Conservation (phyloP, 1,140 invertebrate species). For the Eriosoma lanigerum region DNA sequence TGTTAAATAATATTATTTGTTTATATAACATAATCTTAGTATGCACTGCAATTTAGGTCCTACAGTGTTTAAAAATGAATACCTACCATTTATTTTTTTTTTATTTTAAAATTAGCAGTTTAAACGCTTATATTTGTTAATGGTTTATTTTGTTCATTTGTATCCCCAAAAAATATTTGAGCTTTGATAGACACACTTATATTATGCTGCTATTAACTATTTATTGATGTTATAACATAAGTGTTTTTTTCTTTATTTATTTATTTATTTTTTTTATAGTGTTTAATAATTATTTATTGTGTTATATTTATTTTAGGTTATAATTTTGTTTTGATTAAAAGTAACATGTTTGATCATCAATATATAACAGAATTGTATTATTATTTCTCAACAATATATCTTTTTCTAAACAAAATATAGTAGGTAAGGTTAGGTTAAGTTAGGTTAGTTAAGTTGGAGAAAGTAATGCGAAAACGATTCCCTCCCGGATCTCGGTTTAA, state of each 20-base stretch:
- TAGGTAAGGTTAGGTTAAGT: too few relatives aligned
- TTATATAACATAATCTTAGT: too few relatives aligned
- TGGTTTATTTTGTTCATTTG: constrained; percentile 8
- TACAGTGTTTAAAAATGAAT: too few relatives aligned
- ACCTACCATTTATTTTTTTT: too few relatives aligned
- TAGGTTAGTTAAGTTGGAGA: too few relatives aligned
- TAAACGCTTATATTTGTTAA: background rate
- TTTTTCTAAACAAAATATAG: too few relatives aligned
- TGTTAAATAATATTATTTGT: too few relatives aligned
- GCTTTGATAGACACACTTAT: constrained; percentile 38
- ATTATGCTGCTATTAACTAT: constrained; percentile 27
- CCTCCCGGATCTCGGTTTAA: too few relatives aligned
- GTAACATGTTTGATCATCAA: constrained; percentile 20
- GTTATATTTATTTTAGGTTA: constrained; percentile 44
- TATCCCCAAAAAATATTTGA: constrained; percentile 2
- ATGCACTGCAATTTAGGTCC: too few relatives aligned
- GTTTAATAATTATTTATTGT: constrained; percentile 29
- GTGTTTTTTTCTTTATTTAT: constrained; percentile 7
- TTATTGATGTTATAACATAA: constrained; percentile 38
- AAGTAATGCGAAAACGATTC: too few relatives aligned
- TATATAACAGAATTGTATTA: background rate
- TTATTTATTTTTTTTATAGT: background rate
- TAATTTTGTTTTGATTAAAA: constrained; percentile 44
- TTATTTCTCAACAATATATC: background rate
- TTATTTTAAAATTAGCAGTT: background rate